Conservation (phyloP, 2,888 invertebrate species). For the Gisinianus flammeolus region DNA sequence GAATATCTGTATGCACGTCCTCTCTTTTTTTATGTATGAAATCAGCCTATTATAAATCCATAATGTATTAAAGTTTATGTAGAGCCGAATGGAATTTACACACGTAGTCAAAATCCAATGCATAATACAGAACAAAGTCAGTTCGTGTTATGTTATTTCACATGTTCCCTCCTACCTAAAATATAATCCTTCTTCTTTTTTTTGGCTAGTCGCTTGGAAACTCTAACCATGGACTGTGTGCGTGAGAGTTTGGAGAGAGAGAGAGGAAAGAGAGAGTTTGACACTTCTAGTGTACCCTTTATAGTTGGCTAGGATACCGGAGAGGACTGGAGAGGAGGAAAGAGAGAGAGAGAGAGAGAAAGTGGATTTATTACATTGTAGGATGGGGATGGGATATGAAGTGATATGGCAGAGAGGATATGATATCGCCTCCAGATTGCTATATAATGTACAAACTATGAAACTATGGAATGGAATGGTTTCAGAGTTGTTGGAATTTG, state of each 20-base stretch:
- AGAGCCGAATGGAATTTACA: not conserved
- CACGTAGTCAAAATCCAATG: too few relatives aligned
- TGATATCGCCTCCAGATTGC: too few relatives aligned
- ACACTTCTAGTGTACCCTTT: too few relatives aligned
- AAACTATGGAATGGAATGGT: too few relatives aligned
- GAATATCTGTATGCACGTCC: not conserved
- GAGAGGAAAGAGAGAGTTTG: not conserved
- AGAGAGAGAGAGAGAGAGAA: slow-evolving; percentile 4
- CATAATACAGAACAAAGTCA: too few relatives aligned
- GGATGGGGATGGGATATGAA: not conserved
- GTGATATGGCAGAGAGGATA: too few relatives aligned
- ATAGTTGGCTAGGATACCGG: too few relatives aligned
- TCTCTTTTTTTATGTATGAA: slow-evolving; percentile 3
- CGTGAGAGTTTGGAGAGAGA: not conserved
- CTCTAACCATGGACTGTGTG: not conserved
- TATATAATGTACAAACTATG: too few relatives aligned
- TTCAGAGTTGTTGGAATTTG: slow-evolving; percentile 8
- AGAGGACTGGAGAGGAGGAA: too few relatives aligned
- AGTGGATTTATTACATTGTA: not conserved
- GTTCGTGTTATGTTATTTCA: too few relatives aligned
- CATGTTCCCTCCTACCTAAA: not conserved
- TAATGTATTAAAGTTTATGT: slow-evolving; percentile 4
- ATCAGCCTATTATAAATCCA: slow-evolving; percentile 25
- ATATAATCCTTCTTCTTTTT: too few relatives aligned
- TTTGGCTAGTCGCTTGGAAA: too few relatives aligned